Conservation (phyloP, 2,888 invertebrate genomes). For the Xylota segnis region DNA sequence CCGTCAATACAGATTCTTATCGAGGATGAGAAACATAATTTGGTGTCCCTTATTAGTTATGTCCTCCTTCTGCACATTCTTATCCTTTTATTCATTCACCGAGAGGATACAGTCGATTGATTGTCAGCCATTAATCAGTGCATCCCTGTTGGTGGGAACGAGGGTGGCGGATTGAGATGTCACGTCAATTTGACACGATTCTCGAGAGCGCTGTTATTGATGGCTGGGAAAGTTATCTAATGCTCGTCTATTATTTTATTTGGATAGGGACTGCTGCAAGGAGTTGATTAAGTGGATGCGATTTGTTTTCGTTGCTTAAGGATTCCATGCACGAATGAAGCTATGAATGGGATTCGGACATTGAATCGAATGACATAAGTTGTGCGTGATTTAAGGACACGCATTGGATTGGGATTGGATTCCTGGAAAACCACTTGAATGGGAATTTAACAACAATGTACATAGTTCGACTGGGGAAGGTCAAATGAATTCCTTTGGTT, state of each 20-base stretch:
- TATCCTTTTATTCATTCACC: background rate
- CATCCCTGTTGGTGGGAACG: constrained; percentile 20
- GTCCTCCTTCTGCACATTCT: background rate
- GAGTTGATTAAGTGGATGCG: constrained; percentile 45
- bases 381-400: background rate
- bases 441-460: too few species aligned
- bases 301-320: constrained; percentile 26
- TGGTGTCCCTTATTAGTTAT: background rate
- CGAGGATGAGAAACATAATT: background rate
- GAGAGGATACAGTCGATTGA: constrained; percentile 19
- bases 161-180: constrained; percentile 50
- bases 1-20: background rate
- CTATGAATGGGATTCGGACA: background rate
- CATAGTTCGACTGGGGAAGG: too few species aligned
- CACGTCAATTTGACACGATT: constrained; percentile 60
- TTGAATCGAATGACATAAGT: background rate
- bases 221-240: constrained; percentile 42
- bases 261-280: constrained; percentile 26
- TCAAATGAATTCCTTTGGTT: too few species aligned
- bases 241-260: constrained; percentile 49
- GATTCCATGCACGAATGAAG: background rate
- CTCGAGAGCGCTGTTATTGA: constrained; percentile 45
- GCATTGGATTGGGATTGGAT: background rate
- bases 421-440: background rate
- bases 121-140: constrained; percentile 44